Conservation (phyloP, 2,797 vertebrate species). For the Argentina silus region DNA sequence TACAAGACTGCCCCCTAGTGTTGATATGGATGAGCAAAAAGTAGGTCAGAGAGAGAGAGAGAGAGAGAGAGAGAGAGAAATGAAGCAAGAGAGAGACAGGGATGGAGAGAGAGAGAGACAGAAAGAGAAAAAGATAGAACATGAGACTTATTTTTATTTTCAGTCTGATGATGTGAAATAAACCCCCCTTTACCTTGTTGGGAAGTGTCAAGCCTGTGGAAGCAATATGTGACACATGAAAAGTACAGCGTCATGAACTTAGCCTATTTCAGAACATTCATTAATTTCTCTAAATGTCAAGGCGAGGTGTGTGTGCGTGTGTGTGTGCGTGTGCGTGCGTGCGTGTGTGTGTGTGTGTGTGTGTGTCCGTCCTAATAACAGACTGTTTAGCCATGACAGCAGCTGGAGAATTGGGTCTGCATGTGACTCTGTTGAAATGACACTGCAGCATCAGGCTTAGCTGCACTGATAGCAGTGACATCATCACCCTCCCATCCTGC, state of each 20-base stretch:
- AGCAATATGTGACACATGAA: slow-evolving; percentile 6
- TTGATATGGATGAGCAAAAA: slow-evolving; percentile 36
- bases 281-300: slow-evolving; percentile 27
- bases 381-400: background rate
- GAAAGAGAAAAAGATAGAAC: background rate
- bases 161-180: slow-evolving; percentile 18
- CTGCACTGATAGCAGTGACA: slow-evolving; percentile 2
- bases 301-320: background rate
- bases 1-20: slow-evolving; percentile 70
- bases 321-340: too few relatives aligned
- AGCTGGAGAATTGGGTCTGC: too few relatives aligned
- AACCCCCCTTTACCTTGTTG: slow-evolving; percentile 2
- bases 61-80: background rate
- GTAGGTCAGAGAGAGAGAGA: slow-evolving; percentile 8
- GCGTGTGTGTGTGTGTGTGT: background rate
- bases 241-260: slow-evolving; percentile 5
- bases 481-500: background rate
- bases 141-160: background rate
- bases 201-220: slow-evolving; percentile 16
- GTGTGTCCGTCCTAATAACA: background rate
- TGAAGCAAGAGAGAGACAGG: slow-evolving; percentile 7
- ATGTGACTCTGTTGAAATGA: background rate
- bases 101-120: slow-evolving; percentile 10
- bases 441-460: background rate
- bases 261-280: slow-evolving; percentile 26